Evolutionary conservation across 2,797 vertebrate species (phyloP).

Genomic region (Chrysocyon brachyurus): DNA sequence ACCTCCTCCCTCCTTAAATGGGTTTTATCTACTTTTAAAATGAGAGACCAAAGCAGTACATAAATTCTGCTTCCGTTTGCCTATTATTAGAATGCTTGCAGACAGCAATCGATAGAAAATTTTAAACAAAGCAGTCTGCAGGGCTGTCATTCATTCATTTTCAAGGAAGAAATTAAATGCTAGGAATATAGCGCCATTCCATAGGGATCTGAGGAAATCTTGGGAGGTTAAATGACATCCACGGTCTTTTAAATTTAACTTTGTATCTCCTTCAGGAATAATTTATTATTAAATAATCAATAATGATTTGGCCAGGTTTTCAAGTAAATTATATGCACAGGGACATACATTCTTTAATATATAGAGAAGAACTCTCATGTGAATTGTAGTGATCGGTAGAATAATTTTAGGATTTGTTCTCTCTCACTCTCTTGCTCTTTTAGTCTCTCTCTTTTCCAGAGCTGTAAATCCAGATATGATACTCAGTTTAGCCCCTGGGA

Average conservation of each 20-base stretch:
- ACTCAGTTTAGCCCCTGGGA: not conserved
- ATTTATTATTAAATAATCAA: not conserved
- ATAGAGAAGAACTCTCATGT: not conserved
- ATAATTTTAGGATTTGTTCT: slow-evolving; percentile 44
- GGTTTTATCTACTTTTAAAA: not conserved
- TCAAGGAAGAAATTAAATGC: slow-evolving; percentile 76
- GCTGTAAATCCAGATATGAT: not conserved
- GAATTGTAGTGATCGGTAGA: not conserved
- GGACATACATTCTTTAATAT: not conserved
- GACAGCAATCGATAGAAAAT: slow-evolving; percentile 77
- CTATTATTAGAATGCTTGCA: slow-evolving; percentile 77
- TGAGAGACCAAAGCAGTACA: slow-evolving; percentile 58
- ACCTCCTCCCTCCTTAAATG: not conserved
- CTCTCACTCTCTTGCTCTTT: not conserved
- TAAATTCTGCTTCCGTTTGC: slow-evolving; percentile 56
- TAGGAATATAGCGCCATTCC: slow-evolving; percentile 73
- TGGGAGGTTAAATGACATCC: slow-evolving; percentile 48
- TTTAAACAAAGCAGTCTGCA: slow-evolving; percentile 82
- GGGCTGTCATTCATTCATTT: slow-evolving; percentile 78
- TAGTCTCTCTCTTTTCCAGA: not conserved
- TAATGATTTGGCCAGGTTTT: slow-evolving; percentile 30
- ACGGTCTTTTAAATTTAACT: slow-evolving; percentile 53
- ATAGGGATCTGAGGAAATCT: slow-evolving; percentile 77
- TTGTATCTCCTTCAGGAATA: slow-evolving; percentile 58
- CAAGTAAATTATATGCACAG: slow-evolving; percentile 26